phyloP scores from a whole-genome alignment of 2,888 invertebrate species.

The Drosophila neonasuta region DNA sequence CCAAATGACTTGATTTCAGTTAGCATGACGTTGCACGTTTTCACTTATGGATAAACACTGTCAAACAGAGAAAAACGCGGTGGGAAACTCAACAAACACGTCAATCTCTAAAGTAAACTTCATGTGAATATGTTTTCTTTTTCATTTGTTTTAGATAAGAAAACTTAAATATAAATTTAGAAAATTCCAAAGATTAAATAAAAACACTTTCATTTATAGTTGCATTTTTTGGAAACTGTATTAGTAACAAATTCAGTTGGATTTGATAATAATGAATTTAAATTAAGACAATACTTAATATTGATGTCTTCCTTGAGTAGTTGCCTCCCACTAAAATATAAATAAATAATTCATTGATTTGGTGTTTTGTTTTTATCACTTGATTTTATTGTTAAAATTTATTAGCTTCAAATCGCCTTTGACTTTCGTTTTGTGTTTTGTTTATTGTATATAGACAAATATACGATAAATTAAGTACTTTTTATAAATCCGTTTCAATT shows the following conservation, averaged over 20 bases:
- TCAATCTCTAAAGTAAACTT: background rate
- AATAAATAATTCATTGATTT: conserved; percentile 38
- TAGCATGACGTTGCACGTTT: conserved; percentile 27
- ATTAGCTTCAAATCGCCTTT: conserved; percentile 55
- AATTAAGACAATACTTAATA: background rate
- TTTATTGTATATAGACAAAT: conserved; percentile 54
- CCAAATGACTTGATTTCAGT: conserved; percentile 63
- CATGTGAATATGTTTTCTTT: too few species aligned
- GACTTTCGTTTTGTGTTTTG: conserved; percentile 12
- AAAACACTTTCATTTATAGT: too few species aligned
- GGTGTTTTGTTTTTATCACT: conserved; percentile 51
- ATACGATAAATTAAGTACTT: conserved; percentile 76
- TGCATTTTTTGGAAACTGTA: too few species aligned
- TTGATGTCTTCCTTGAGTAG: background rate
- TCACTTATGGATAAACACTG: conserved; percentile 8
- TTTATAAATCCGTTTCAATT: conserved; percentile 73
- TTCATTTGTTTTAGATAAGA: too few species aligned
- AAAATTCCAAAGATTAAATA: too few species aligned
- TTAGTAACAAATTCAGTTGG: too few species aligned
- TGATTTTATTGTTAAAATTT: conserved; percentile 54
- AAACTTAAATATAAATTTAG: background rate
- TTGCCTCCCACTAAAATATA: background rate
- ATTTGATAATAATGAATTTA: too few species aligned
- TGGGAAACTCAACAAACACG: conserved; percentile 7
- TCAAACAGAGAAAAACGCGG: conserved; percentile 3